Percentiles rank a stretch among this genome's conserved stretches.
phyloP scores from a whole-genome alignment of 2,888 invertebrate genomes.

The Crossocerus cetratus region DNA sequence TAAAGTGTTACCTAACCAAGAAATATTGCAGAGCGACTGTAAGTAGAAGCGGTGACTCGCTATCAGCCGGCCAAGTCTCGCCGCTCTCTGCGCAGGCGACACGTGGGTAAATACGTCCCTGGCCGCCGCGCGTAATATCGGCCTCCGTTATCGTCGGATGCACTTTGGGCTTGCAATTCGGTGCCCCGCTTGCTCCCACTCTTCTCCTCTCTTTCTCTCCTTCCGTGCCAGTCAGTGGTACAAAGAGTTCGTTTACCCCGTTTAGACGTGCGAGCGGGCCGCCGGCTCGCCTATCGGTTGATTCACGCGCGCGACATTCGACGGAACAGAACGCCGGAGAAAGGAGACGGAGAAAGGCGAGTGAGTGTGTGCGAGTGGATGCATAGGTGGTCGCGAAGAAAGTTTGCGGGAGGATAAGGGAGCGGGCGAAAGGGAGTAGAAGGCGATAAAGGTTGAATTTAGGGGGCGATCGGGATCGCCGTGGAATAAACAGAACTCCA shows the following conservation, averaged over 20 bases:
- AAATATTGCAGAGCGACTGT: too few species aligned
- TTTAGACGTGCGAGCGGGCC: constrained; percentile 56
- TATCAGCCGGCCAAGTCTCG: too few species aligned
- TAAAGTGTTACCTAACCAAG: too few species aligned
- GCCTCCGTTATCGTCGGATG: constrained; percentile 68
- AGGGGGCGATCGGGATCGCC: constrained; percentile 57
- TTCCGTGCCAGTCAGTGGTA: constrained; percentile 24
- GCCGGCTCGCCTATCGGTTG: constrained; percentile 59
- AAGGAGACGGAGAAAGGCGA: constrained; percentile 14
- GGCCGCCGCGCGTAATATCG: constrained; percentile 55
- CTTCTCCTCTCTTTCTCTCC: too few species aligned
- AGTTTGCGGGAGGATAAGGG: constrained; percentile 17
- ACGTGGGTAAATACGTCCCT: constrained; percentile 35
- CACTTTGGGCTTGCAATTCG: constrained; percentile 68
- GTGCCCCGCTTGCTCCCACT: constrained; percentile 51
- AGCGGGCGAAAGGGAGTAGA: constrained; percentile 37
- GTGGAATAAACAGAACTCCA: constrained; percentile 48
- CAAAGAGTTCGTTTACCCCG: constrained; percentile 64
- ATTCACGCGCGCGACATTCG: constrained; percentile 60
- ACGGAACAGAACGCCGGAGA: constrained; percentile 37
- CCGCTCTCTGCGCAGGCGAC: too few species aligned
- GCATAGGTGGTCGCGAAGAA: too few species aligned
- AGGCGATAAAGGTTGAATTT: constrained; percentile 65
- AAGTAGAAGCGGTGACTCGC: too few species aligned
- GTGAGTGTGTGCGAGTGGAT: constrained; percentile 2